Evolutionary conservation across 2,797 vertebrate species (phyloP).

Genomic region (Antrozous pallidus): DNA sequence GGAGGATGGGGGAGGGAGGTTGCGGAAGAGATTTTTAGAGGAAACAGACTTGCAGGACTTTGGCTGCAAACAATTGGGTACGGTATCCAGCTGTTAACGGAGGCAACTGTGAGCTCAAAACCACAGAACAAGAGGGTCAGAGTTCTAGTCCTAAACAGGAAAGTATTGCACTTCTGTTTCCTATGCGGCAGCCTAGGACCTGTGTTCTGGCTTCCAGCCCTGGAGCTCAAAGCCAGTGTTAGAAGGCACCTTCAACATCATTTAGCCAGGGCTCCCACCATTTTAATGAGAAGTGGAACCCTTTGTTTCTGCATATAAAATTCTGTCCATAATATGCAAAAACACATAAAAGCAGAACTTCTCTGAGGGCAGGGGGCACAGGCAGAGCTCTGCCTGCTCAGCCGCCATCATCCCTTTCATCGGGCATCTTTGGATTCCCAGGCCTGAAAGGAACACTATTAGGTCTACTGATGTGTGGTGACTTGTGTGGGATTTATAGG

Average conservation of each 20-base stretch:
- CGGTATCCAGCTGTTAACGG: conserved; percentile 41
- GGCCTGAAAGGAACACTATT: neutral
- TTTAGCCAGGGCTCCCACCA: neutral
- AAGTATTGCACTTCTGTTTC: neutral
- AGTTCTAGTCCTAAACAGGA: neutral
- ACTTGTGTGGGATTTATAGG: neutral
- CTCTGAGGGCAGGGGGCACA: neutral
- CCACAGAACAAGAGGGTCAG: neutral
- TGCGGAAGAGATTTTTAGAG: conserved; percentile 17
- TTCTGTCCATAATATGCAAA: neutral
- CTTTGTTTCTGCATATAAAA: neutral
- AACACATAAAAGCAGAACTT: neutral
- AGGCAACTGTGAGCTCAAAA: conserved; percentile 25
- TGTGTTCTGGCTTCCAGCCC: neutral
- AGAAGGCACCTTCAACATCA: neutral
- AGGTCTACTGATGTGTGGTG: neutral
- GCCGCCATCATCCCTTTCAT: neutral
- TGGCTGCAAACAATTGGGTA: conserved; percentile 20
- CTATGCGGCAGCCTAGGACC: neutral
- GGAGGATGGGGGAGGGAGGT: neutral
- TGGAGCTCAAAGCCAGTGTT: neutral
- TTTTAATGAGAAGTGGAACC: neutral
- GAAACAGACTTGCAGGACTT: conserved; percentile 39
- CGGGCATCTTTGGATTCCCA: neutral
- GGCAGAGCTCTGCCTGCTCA: neutral